These are phyloP conservation scores for Lithophane leautieri DNA, from an alignment of 2,888 invertebrate species.

Conservation along the genomic window DNA sequence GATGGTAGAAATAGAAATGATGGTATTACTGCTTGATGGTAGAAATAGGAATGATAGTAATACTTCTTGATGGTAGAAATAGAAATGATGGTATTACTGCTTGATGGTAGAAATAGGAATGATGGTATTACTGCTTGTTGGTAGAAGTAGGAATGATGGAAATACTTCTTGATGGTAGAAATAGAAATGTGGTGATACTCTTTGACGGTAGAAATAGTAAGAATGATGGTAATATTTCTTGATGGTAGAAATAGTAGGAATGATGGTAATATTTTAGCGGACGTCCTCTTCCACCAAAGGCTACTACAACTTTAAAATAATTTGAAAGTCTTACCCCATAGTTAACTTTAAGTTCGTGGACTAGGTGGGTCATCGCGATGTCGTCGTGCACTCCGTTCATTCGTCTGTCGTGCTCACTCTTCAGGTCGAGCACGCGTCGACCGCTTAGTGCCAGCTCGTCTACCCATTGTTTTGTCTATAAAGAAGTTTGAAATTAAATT, in stretches of 20 bases:
- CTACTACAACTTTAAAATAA: background rate
- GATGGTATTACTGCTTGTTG: too few species aligned
- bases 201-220: background rate
- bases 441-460: slow-evolving; percentile 83
- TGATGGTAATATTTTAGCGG: background rate
- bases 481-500: background rate
- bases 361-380: slow-evolving; percentile 84
- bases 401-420: slow-evolving; percentile 75
- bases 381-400: slow-evolving; percentile 83
- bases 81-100: too few species aligned
- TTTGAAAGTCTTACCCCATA: slow-evolving; percentile 80
- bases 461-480: slow-evolving; percentile 80
- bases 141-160: too few species aligned
- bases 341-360: slow-evolving; percentile 84
- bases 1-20: too few species aligned
- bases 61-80: too few species aligned
- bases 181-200: too few species aligned
- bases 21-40: too few species aligned
- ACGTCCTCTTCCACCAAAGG: background rate
- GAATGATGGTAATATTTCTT: background rate
- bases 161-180: too few species aligned
- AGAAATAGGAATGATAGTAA: too few species aligned
- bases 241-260: background rate
- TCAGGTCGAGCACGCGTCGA: slow-evolving; percentile 79
- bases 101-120: too few species aligned